Base-by-base conservation (phyloP, 2,113 vertebrate genomes). In the Blennius ocellaris region DNA sequence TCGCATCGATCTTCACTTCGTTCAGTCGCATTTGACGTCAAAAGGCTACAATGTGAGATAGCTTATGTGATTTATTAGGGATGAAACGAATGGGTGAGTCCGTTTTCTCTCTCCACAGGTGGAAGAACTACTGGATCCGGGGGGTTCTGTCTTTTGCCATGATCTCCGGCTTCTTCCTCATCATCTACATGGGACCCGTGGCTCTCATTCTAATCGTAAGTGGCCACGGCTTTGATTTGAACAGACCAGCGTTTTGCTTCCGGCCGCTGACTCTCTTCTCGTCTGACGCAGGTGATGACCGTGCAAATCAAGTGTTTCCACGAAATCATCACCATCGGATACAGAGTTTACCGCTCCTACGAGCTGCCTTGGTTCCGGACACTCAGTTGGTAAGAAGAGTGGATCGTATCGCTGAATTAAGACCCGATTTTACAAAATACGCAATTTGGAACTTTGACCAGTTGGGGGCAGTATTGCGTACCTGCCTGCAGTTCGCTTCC, bases 101-200 rank as follows among this genome's bases (percentile, higher is more conserved):
- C 0, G 52, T 61, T 50, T 77, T n/a, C 5, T 0, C 30, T 69
- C 80, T 53, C 65, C 53, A 52, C 87, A 99, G 98, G 87, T 99
- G 98, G 98, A 99, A 97, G 92, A 99, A 99, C 75, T 99, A 97
- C 96, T 99, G 97, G 97, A 96, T 99, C 86, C 96, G 98, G 86
- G 96, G 97, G 21, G 96, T 99, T 90, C 93, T 99, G 81, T 96
- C 95, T 52, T 69, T 99, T 51, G 95, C 95, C 39, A 99, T 99
- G 98, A 98, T 99, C 15, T 94, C 90, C 8, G 89, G 92, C 1
- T 99, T 98, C 86, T 98, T 95, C 86, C 91, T 98, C 54, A 94
- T 97, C 77, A 99, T 98, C 91, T 99, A 95, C 44, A 85, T 99
- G 93, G 98, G 98, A 78, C 97, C 98, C 5, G 91, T 97, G 77